Conservation (phyloP, 2,888 invertebrate genomes). For the Halictus quadricinctus region DNA sequence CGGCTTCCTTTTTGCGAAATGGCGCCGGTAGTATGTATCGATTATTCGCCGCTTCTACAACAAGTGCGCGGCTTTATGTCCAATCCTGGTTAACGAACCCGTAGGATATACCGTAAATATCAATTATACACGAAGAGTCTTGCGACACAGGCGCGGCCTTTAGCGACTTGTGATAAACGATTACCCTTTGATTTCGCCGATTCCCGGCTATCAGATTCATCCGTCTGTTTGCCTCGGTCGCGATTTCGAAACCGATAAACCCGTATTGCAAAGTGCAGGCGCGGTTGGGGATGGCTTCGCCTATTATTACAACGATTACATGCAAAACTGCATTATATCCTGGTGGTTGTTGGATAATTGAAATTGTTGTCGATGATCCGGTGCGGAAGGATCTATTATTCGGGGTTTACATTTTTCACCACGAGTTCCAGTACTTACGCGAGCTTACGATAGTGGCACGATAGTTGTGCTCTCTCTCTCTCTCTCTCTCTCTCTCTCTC, state of each 20-base stretch:
- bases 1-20: conserved; percentile 29
- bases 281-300: not conserved
- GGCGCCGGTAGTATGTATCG: conserved; percentile 56
- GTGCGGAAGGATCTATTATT: too few relatives aligned
- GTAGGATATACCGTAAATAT: not conserved
- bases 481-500: too few relatives aligned
- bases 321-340: conserved; percentile 37
- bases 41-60: conserved; percentile 54
- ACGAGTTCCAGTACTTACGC: too few relatives aligned
- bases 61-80: conserved; percentile 28
- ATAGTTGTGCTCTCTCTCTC: too few relatives aligned
- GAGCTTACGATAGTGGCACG: too few relatives aligned
- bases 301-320: not conserved
- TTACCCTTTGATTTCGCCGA: not conserved
- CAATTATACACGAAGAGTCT: conserved; percentile 19
- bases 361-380: too few relatives aligned
- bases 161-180: not conserved
- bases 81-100: conserved; percentile 28
- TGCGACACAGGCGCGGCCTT: not conserved
- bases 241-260: not conserved
- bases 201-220: not conserved
- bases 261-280: not conserved
- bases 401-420: too few relatives aligned
- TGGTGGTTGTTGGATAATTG: conserved; percentile 30
- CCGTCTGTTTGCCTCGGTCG: not conserved